Base-by-base conservation (phyloP, 1,140 invertebrate species). In the Bombus balteatus region DNA sequence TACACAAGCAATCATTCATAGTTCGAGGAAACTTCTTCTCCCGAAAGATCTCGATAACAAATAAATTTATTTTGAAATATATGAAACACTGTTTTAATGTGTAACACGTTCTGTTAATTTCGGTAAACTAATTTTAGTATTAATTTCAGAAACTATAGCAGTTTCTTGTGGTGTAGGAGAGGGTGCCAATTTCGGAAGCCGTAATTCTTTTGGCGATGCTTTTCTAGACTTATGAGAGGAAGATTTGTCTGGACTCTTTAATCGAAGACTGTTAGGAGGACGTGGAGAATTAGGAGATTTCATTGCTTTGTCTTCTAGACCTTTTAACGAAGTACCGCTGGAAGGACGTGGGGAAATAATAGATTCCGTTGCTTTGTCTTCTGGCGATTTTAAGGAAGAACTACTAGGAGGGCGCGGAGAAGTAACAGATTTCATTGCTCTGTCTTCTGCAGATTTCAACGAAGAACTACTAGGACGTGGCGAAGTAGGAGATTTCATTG, bases 61-160 rank as follows among this genome's bases (percentile, higher is more conserved):
- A 32, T 18, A 72, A 59, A 39, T 15, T 25, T 76, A 37, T 59
- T 57, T 28, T 53, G 9, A 28, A 18, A 22, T 47, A 47, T 28
- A 66, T 0, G 6, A 39, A 77, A 39, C 41, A 65, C 28, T 39
- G 1, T 68, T 85, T 76, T 72, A 87, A 28, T 89, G 81, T 18
- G 85, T 57, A 10, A 82, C 81, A 34, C 89, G 88, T 59, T 93
- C 91, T 28, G 90, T 85, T 10, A 94, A 71, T 70, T 93, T 93
- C 9, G 92, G 90, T 41, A 93, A 85, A 83, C 34, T 87, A 25
- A 93, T 81, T 79, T 90, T 91, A n/a, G 78, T 34, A 9, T 75
- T 73, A 39, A 71, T 80, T 65, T 89, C 82, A 43, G 83, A 37
- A 68, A 57, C 25, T 15, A 74, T 39, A 25, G 32, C 68, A 28